Percentiles rank a stretch among this genome's conserved stretches.
These are phyloP conservation scores for Polia nebulosa DNA, from an alignment of 2,888 invertebrate species.

Conservation along the genomic window DNA sequence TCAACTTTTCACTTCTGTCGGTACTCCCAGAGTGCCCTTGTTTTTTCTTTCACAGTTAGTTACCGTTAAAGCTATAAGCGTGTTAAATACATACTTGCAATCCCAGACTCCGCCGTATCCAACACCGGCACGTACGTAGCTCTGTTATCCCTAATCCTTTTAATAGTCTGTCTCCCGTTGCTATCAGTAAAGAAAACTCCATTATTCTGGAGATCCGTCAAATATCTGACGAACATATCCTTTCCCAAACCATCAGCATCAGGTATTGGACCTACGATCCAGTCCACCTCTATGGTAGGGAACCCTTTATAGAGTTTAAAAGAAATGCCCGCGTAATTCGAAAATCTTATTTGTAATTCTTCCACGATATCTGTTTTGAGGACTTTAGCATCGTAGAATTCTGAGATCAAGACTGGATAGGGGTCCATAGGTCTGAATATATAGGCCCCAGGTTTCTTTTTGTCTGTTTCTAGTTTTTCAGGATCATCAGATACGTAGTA, in stretches of 20 bases:
- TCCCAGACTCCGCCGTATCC: slow-evolving; percentile 71
- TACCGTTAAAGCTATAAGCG: background rate
- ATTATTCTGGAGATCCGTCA: slow-evolving; percentile 91
- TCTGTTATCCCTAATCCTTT: slow-evolving; percentile 91
- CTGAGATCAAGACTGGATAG: slow-evolving; percentile 62
- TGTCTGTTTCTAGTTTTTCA: slow-evolving; percentile 88
- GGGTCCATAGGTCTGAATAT: slow-evolving; percentile 92
- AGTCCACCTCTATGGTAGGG: slow-evolving; percentile 93
- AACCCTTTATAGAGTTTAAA: slow-evolving; percentile 92
- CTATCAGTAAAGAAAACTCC: slow-evolving; percentile 97
- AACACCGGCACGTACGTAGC: slow-evolving; percentile 67
- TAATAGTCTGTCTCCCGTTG: slow-evolving; percentile 96
- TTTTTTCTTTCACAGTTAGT: no score
- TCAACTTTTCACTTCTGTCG: no score
- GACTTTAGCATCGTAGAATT: slow-evolving; percentile 63
- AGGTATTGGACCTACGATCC: slow-evolving; percentile 95
- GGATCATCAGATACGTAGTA: slow-evolving; percentile 94
- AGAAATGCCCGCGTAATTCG: slow-evolving; percentile 94
- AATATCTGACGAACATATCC: slow-evolving; percentile 95
- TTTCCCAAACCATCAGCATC: slow-evolving; percentile 91
- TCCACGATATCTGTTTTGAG: slow-evolving; percentile 92
- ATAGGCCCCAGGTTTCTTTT: slow-evolving; percentile 96
- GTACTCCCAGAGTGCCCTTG: no score
- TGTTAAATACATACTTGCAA: slow-evolving; percentile 72
- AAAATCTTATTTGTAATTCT: slow-evolving; percentile 93